A percentile compares a stretch with the other conserved stretches of the same genome.
phyloP scores from a whole-genome alignment of 1,140 invertebrate genomes.

The Eufriesea mexicana region DNA sequence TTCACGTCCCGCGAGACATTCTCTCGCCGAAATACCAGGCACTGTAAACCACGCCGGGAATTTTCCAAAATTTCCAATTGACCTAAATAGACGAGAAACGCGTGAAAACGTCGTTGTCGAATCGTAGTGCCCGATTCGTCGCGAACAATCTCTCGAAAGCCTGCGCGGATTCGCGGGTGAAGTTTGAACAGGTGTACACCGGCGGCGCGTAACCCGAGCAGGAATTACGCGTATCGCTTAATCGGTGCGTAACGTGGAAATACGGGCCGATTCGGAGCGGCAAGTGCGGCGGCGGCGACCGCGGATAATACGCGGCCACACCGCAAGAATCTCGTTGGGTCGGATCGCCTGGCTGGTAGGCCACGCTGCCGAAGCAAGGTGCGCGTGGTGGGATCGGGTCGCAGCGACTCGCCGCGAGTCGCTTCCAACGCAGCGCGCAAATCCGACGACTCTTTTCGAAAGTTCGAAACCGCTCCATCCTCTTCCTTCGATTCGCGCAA shows the following conservation, averaged over 20 bases:
- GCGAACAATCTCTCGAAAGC: background rate
- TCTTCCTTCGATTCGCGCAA: no score
- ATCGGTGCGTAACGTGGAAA: conserved; percentile 3
- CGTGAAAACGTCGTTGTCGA: no score
- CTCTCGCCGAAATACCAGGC: no score
- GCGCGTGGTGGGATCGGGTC: background rate
- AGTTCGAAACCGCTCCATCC: no score
- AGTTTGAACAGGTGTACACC: background rate
- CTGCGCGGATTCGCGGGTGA: background rate
- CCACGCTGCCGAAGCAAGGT: conserved; percentile 49
- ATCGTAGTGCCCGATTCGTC: no score
- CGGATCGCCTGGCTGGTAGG: conserved; percentile 32
- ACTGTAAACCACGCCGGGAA: no score
- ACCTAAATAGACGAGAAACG: no score
- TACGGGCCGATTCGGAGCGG: background rate
- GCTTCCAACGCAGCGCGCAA: background rate
- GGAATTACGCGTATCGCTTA: conserved; percentile 24
- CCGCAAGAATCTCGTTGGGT: conserved; percentile 52
- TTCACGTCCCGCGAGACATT: no score
- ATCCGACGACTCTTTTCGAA: background rate
- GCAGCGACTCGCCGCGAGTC: background rate
- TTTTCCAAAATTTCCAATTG: no score
- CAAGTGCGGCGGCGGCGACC: background rate
- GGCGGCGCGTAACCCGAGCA: background rate
- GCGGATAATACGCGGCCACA: conserved; percentile 9